Evolutionary conservation across 2,797 vertebrate species (phyloP).

Genomic region (Allobates femoralis): DNA sequence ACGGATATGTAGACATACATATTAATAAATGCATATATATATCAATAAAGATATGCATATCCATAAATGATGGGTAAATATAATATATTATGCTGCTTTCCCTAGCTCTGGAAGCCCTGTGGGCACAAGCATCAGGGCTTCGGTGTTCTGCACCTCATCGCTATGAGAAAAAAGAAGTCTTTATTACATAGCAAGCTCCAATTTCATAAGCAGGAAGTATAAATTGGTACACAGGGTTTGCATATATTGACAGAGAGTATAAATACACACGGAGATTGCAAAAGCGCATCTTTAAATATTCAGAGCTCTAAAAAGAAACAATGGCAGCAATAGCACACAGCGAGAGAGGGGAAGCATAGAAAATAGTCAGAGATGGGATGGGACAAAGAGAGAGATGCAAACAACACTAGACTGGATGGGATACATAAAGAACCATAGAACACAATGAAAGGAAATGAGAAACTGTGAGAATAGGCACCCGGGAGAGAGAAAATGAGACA

Average conservation of each 20-base stretch:
- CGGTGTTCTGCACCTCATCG: background rate
- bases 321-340: conserved; percentile 9
- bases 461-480: background rate
- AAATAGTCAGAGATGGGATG: conserved; percentile 1
- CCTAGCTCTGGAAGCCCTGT: background rate
- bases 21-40: conserved; percentile 39
- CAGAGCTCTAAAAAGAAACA: conserved; percentile 47
- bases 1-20: conserved; percentile 16
- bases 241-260: conserved; percentile 49
- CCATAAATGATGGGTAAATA: conserved; percentile 20
- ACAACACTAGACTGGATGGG: background rate
- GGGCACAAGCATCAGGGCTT: background rate
- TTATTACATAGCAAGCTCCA: conserved; percentile 12
- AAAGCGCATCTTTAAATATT: conserved; percentile 50
- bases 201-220: conserved; percentile 37
- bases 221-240: conserved; percentile 48
- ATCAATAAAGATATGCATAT: background rate
- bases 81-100: conserved; percentile 25
- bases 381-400: background rate
- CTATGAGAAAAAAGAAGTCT: background rate
- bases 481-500: too few relatives aligned
- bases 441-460: background rate
- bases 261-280: conserved; percentile 43
- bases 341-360: conserved; percentile 18
- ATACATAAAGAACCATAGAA: conserved; percentile 1